phyloP scores from a whole-genome alignment of 1,140 invertebrate genomes.

The Euglossa dilemma region DNA sequence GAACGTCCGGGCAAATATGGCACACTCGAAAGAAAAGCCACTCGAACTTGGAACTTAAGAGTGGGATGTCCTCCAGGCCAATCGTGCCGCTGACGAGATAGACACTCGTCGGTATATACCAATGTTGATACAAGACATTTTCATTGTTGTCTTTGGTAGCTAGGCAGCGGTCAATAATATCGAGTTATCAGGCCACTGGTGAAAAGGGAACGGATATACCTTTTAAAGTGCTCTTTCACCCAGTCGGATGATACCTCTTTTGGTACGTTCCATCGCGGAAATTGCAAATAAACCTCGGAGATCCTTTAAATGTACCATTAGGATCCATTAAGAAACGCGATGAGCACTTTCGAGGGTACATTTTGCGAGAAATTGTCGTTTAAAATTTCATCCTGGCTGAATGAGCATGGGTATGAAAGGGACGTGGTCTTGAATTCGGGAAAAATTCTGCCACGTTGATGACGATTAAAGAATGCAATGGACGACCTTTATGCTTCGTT shows the following conservation, averaged over 20 bases:
- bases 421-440: not conserved
- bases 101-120: constrained; percentile 5
- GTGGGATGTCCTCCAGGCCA: no score
- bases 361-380: not conserved
- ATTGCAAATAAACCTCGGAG: not conserved
- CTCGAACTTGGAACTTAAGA: not conserved
- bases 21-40: no score
- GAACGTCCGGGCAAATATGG: no score
- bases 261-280: not conserved
- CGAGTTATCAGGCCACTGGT: not conserved
- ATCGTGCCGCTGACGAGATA: not conserved
- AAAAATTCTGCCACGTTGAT: not conserved
- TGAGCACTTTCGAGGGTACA: constrained; percentile 4
- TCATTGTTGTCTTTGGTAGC: constrained; percentile 14
- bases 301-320: constrained; percentile 26
- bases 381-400: constrained; percentile 3
- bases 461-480: not conserved
- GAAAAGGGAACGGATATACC: not conserved
- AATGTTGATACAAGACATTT: constrained; percentile 21
- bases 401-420: not conserved
- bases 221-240: not conserved
- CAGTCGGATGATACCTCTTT: not conserved
- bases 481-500: not conserved
- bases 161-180: constrained; percentile 27
- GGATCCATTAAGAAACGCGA: constrained; percentile 19